Conservation (phyloP, 2,113 vertebrate genomes). For the Oryzias celebensis region DNA sequence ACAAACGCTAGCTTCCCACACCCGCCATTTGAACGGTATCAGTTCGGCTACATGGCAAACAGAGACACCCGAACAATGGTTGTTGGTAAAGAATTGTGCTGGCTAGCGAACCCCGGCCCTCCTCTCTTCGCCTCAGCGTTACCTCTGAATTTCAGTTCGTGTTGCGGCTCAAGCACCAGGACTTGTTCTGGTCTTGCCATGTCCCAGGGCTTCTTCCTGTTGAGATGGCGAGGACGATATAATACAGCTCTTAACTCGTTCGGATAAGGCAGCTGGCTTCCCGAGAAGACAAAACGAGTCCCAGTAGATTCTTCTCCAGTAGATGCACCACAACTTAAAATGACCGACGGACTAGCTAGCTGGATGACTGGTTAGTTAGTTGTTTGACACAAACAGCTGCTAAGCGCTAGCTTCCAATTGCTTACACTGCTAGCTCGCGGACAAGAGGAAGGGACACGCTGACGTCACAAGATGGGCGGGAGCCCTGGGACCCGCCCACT, state of each 20-base stretch:
- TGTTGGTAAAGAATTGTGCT: not conserved
- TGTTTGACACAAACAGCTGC: constrained; percentile 67
- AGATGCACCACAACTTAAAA: constrained; percentile 28
- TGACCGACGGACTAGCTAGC: constrained; percentile 10
- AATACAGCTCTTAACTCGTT: constrained; percentile 17
- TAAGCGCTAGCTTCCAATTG: constrained; percentile 48
- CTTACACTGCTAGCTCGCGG: constrained; percentile 48
- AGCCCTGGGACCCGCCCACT: no score
- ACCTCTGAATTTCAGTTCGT: constrained; percentile 91
- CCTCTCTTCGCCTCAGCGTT: constrained; percentile 48
- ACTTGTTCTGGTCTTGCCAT: constrained; percentile 90
- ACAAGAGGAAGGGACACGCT: constrained; percentile 8
- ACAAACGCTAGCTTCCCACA: not conserved
- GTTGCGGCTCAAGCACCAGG: constrained; percentile 85
- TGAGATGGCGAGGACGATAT: constrained; percentile 34
- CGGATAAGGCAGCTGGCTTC: constrained; percentile 31
- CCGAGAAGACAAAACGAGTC: constrained; percentile 21
- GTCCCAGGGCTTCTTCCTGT: constrained; percentile 72
- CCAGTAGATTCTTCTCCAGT: constrained; percentile 12
- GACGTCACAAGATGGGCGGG: constrained; percentile 21
- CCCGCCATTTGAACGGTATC: no score
- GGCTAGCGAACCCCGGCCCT: constrained; percentile 44
- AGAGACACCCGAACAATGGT: not conserved
- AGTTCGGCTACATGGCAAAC: not conserved
- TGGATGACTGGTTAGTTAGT: constrained; percentile 47